Evolutionary conservation across 2,797 vertebrate genomes (phyloP).

Genomic region (Sternarchorhynchus goeldii): DNA sequence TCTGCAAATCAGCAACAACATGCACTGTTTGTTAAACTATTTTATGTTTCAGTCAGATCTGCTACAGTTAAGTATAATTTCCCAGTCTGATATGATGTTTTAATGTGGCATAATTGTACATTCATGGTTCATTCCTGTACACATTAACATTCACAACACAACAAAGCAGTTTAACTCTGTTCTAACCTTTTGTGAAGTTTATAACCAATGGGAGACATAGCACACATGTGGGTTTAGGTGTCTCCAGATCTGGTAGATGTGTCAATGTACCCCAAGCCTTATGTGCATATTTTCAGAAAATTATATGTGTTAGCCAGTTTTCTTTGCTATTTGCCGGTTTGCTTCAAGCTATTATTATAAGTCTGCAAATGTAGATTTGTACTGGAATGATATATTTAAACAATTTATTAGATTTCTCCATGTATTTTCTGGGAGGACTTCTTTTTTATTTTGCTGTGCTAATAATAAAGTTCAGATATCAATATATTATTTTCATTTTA

Average conservation of each 20-base stretch:
- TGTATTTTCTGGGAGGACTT: constrained; percentile 36
- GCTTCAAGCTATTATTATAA: constrained; percentile 21
- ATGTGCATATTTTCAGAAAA: constrained; percentile 38
- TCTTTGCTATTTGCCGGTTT: constrained; percentile 39
- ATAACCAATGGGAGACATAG: constrained; percentile 29
- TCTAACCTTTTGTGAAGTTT: constrained; percentile 29
- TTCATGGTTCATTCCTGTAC: constrained; percentile 32
- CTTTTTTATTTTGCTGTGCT: constrained; percentile 35
- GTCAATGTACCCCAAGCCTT: constrained; percentile 52
- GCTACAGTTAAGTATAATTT: background rate
- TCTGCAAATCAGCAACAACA: background rate
- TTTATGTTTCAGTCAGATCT: constrained; percentile 1
- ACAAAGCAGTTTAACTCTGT: constrained; percentile 33
- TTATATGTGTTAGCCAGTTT: constrained; percentile 18
- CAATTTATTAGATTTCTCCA: constrained; percentile 11
- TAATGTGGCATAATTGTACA: constrained; percentile 20
- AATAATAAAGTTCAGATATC: constrained; percentile 43
- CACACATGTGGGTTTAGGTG: constrained; percentile 37
- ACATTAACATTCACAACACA: constrained; percentile 33
- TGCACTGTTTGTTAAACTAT: background rate
- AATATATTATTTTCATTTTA: constrained; percentile 33
- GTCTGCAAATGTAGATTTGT: constrained; percentile 31
- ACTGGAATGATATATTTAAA: constrained; percentile 13
- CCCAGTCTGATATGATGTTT: constrained; percentile 16
- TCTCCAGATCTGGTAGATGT: constrained; percentile 39